These are phyloP conservation scores for Lordiphosa collinella DNA, from an alignment of 1,140 invertebrate genomes.

Conservation along the genomic window DNA sequence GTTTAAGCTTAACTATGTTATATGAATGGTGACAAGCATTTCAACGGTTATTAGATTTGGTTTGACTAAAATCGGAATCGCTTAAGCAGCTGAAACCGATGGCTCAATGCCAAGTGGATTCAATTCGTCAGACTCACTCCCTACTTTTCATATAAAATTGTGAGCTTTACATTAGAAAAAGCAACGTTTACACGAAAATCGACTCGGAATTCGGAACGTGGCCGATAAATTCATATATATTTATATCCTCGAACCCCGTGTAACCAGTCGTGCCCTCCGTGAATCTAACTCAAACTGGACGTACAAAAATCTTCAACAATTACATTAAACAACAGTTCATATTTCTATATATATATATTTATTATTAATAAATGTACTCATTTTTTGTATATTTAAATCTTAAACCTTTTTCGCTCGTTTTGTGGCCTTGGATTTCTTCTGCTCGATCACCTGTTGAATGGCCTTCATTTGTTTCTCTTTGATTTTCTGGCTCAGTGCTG, in stretches of 20 bases:
- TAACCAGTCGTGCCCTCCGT: neutral
- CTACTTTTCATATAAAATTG: too few species aligned
- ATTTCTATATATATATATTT: slow-evolving; percentile 52
- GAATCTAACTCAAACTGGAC: slow-evolving; percentile 27
- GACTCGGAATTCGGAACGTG: too few species aligned
- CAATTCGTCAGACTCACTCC: too few species aligned
- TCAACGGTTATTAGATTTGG: too few species aligned
- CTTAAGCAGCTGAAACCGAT: too few species aligned
- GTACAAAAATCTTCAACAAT: slow-evolving; percentile 18
- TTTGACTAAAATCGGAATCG: too few species aligned
- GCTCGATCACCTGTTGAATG: slow-evolving; percentile 58
- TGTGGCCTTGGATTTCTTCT: slow-evolving; percentile 47
- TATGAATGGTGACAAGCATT: too few species aligned
- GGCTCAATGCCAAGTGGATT: too few species aligned
- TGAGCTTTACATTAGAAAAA: too few species aligned
- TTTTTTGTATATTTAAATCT: slow-evolving; percentile 37
- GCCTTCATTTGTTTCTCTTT: slow-evolving; percentile 72
- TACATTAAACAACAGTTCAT: slow-evolving; percentile 43
- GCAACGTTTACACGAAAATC: too few species aligned
- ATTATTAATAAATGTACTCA: slow-evolving; percentile 33
- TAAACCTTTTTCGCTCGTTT: slow-evolving; percentile 55
- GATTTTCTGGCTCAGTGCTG: slow-evolving; percentile 59
- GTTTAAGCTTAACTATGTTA: too few species aligned
- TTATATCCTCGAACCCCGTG: slow-evolving; percentile 8
- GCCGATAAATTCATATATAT: too few species aligned